phyloP scores from a whole-genome alignment of 2,113 vertebrate genomes.

The Oreocharis arfaki region DNA sequence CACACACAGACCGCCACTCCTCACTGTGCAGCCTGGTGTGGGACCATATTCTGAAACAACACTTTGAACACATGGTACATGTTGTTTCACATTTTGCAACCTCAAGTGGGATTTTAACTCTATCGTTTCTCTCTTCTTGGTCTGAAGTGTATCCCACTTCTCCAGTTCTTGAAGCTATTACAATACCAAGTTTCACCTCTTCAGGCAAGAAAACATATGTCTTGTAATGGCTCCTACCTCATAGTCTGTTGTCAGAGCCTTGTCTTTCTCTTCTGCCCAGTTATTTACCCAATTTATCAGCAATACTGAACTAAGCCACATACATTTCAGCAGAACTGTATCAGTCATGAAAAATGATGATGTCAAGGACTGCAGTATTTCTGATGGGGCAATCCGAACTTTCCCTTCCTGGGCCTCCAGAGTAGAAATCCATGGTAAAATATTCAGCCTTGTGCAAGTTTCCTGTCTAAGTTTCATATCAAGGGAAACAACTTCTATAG shows the following conservation, averaged over 20 bases:
- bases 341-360: background rate
- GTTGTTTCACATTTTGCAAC: background rate
- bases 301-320: background rate
- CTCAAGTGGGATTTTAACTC: background rate
- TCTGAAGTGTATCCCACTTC: background rate
- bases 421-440: background rate
- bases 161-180: background rate
- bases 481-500: background rate
- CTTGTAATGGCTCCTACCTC: background rate
- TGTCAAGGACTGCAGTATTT: background rate
- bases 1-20: background rate
- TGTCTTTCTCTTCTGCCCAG: background rate
- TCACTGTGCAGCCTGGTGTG: background rate
- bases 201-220: background rate
- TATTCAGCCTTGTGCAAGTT: background rate
- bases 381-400: background rate
- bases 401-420: background rate
- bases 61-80: background rate
- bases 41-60: background rate
- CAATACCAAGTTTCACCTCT: accelerated
- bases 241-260: background rate
- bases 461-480: background rate
- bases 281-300: background rate
- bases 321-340: background rate
- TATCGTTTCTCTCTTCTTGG: background rate